Evolutionary conservation across 2,113 vertebrate genomes (phyloP).

Genomic region (Loxodonta africana): DNA sequence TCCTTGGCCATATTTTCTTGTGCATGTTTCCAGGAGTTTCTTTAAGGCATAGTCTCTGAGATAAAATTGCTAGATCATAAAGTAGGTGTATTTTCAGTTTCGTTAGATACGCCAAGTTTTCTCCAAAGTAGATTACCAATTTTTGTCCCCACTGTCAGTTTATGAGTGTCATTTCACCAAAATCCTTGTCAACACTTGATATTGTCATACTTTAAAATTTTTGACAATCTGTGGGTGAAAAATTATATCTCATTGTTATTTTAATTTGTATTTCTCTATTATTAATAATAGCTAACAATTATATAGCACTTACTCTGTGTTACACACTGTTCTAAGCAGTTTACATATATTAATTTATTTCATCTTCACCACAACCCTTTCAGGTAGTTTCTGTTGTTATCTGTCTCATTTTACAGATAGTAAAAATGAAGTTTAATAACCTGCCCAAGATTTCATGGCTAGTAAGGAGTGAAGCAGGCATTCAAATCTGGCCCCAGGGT

Average conservation of each 20-base stretch:
- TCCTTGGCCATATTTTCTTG: not conserved
- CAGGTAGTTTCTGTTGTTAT: not conserved
- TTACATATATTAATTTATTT: conserved; percentile 10
- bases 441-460: not conserved
- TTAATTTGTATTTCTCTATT: conserved; percentile 74
- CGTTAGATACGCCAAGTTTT: not conserved
- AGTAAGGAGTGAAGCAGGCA: rapidly evolving
- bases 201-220: conserved; percentile 68
- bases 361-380: not conserved
- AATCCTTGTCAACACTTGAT: conserved; percentile 76
- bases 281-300: conserved; percentile 65
- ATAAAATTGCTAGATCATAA: not conserved
- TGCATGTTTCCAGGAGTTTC: not conserved
- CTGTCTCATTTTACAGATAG: not conserved
- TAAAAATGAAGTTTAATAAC: not conserved
- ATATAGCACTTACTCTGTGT: not conserved
- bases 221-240: conserved; percentile 75
- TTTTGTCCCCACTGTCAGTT: conserved; percentile 56
- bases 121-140: conserved; percentile 28
- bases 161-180: conserved; percentile 48
- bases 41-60: not conserved
- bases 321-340: not conserved
- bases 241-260: conserved; percentile 76
- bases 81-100: conserved; percentile 45
- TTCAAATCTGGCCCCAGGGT: not conserved